Conservation (phyloP, 2,113 vertebrate species). For the human region DNA sequence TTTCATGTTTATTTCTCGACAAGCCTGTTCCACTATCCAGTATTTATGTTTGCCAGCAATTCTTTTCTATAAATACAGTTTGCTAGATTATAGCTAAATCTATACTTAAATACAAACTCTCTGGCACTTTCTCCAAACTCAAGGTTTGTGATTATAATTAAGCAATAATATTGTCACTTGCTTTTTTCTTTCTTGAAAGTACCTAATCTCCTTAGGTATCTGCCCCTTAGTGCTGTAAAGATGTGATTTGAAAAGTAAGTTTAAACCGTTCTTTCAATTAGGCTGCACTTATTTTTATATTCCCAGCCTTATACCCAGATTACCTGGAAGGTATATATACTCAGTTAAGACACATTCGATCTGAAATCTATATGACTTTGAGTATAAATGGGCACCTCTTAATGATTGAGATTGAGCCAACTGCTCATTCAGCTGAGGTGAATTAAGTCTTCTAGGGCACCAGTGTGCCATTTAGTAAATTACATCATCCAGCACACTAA, state of each 20-base stretch:
- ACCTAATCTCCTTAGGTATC: slow-evolving; percentile 55
- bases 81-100: slow-evolving; percentile 62
- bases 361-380: slow-evolving; percentile 62
- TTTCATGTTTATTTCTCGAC: slow-evolving; percentile 16
- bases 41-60: slow-evolving; percentile 55
- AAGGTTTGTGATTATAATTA: slow-evolving; percentile 65
- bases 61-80: slow-evolving; percentile 40
- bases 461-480: slow-evolving; percentile 69
- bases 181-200: slow-evolving; percentile 45
- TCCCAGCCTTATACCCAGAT: slow-evolving; percentile 21
- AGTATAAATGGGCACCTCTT: slow-evolving; percentile 57
- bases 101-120: slow-evolving; percentile 56
- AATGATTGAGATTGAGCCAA: slow-evolving; percentile 65
- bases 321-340: slow-evolving; percentile 55
- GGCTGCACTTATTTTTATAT: slow-evolving; percentile 40
- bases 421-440: slow-evolving; percentile 71
- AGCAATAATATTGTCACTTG: slow-evolving; percentile 55
- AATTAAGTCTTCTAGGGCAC: slow-evolving; percentile 70
- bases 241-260: slow-evolving; percentile 39
- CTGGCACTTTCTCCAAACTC: slow-evolving; percentile 62
- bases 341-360: slow-evolving; percentile 64
- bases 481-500: slow-evolving; percentile 42
- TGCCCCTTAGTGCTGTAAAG: not conserved
- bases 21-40: slow-evolving; percentile 17
- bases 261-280: slow-evolving; percentile 62